These are phyloP conservation scores for Lepus timidus DNA, from an alignment of 2,113 vertebrate genomes.

Conservation along the genomic window DNA sequence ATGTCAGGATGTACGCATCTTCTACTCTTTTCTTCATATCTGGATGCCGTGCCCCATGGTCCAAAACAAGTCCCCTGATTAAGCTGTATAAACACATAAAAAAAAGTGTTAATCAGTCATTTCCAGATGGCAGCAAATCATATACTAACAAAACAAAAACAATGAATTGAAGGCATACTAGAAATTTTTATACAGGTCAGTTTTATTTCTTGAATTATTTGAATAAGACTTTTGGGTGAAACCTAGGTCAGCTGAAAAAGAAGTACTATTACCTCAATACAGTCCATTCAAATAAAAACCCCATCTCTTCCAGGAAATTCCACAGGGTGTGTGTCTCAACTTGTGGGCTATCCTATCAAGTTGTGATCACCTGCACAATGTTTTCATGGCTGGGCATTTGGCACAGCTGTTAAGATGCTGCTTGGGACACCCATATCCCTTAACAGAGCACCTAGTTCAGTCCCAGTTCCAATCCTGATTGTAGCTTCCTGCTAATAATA, in stretches of 20 bases:
- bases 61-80: constrained; percentile 96
- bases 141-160: not conserved
- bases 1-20: constrained; percentile 95
- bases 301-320: not conserved
- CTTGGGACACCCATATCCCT: too few relatives aligned
- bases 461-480: too few relatives aligned
- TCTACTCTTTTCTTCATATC: constrained; percentile 99
- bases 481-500: too few relatives aligned
- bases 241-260: not conserved
- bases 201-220: not conserved
- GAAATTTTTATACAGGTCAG: accelerated
- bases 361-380: too few relatives aligned
- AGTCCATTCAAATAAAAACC: not conserved
- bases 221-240: not conserved
- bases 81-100: constrained; percentile 81
- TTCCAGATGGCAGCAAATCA: not conserved
- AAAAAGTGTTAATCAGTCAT: not conserved
- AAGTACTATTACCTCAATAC: not conserved
- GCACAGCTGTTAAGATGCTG: too few relatives aligned
- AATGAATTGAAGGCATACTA: not conserved
- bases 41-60: constrained; percentile 97
- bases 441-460: too few relatives aligned
- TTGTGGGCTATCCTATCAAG: not conserved
- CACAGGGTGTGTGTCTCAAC: not conserved
- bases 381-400: too few relatives aligned